Base-by-base conservation (phyloP, 2,888 invertebrate species). In the Lasiommata megera region DNA sequence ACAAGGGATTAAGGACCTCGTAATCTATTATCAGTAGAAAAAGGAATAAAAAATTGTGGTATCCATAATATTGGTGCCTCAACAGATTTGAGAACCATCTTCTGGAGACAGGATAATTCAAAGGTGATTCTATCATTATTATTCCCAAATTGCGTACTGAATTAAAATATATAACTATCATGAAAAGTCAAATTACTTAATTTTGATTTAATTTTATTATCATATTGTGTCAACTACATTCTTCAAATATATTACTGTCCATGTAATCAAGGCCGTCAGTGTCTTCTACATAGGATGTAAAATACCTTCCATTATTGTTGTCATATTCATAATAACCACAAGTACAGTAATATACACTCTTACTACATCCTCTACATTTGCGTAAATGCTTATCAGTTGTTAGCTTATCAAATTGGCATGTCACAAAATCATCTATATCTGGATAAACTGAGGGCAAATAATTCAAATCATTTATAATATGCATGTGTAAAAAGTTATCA, bases 401-500 rank as follows among this genome's bases (percentile, higher is more conserved):
- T 70, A 84, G 81, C 64, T 86, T 76, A 58, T 83, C 69, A 79
- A 83, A 91, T 52, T 79, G 62, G 75, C 90, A 90, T 17, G 61
- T 55, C 51, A 87, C 61, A 77, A 84, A 88, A 44, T 85, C 72
- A 62, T 71, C 80, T 58, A 84, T 69, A 18, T 59, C 8, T 53
- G 36, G 29, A 36, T 6, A 52, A 53, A 65, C 58, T n/a, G 66
- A 53, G 53, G 77, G 71, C 34, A 92, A 89, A 60, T 66, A 89
- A 60, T 66, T 76, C 58, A 67, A 63, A 58, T 61, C 62, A 56
- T 63, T 62, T 60, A 69, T 81, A 66, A 94, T 93, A 79, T 67
- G 93, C 84, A 52, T 93, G 79, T 52, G 92, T 57, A 98, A 84
- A 88, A 94, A 98, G 18, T 93, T 85, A 64, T 96, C 88, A 23